Conservation (phyloP, 1,140 invertebrate species). For the Steinernema khuongi region DNA sequence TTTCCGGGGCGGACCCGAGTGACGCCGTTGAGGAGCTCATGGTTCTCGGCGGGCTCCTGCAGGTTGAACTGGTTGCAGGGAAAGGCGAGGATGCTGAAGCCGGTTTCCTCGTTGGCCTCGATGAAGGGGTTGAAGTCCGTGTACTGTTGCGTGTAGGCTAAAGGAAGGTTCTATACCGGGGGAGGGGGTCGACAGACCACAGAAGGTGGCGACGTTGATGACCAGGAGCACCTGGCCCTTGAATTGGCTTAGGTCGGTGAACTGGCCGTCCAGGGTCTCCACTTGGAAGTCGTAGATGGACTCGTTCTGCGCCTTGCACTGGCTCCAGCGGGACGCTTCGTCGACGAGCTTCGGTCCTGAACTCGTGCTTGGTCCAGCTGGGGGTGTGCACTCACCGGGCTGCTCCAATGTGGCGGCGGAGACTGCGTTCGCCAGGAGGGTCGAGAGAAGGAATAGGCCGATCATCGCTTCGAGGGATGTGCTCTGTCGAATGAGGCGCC, state of each 20-base stretch:
- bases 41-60: conserved; percentile 57
- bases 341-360: no score
- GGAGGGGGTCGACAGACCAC: conserved; percentile 44
- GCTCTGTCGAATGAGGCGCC: no score
- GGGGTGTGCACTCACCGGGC: no score
- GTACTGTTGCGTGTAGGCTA: conserved; percentile 58
- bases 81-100: conserved; percentile 60
- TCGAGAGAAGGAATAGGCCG: no score
- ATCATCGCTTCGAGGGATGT: no score
- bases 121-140: conserved; percentile 57
- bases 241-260: conserved; percentile 56
- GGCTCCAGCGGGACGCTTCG: no score
- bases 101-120: conserved; percentile 47
- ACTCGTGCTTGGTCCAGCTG: no score
- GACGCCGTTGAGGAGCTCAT: conserved; percentile 57
- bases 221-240: conserved; percentile 60
- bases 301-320: no score
- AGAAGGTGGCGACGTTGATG: conserved; percentile 62
- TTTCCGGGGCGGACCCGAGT: conserved; percentile 61
- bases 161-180: conserved; percentile 13
- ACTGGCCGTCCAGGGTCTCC: conserved; percentile 48
- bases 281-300: conserved; percentile 55
- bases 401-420: no score
- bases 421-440: no score
- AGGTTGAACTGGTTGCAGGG: conserved; percentile 62